Evolutionary conservation across 2,888 invertebrate species (phyloP).

Genomic region (Coelopa pilipes): DNA sequence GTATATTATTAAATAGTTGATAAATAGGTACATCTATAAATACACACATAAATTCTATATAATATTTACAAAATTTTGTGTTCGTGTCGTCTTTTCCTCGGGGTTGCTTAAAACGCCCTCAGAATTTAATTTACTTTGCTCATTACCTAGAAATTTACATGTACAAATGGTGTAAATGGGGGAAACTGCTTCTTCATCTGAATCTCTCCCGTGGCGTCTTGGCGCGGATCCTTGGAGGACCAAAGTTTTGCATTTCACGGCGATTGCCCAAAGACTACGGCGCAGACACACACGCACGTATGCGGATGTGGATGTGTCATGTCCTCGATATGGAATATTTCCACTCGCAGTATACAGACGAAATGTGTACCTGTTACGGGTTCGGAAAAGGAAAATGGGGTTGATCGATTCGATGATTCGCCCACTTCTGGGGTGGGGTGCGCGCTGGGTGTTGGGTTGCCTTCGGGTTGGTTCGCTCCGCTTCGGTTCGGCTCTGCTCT

Average conservation of each 20-base stretch:
- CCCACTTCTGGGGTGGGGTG: too few species aligned
- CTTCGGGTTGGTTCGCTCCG: too few species aligned
- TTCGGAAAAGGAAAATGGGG: conserved; percentile 36
- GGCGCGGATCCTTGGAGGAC: background rate
- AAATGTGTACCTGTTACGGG: conserved; percentile 39
- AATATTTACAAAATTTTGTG: conserved; percentile 35
- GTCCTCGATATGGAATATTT: background rate
- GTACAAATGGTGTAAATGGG: conserved; percentile 8
- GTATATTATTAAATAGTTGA: conserved; percentile 8
- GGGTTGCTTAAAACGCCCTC: too few species aligned
- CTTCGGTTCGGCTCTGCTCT: too few species aligned
- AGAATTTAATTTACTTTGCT: too few species aligned
- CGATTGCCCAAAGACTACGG: background rate
- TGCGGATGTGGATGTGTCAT: background rate
- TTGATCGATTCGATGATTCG: conserved; percentile 16
- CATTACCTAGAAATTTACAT: conserved; percentile 15
- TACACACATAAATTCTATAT: conserved; percentile 29
- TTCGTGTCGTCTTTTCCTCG: background rate
- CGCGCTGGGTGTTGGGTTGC: too few species aligned
- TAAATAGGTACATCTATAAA: conserved; percentile 26
- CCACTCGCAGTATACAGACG: conserved; percentile 27
- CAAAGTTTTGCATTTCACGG: background rate
- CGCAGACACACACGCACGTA: conserved; percentile 11
- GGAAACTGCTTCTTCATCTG: background rate
- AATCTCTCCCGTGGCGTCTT: background rate